Percentiles rank a stretch among this genome's conserved stretches.
Conservation (phyloP, 2,113 vertebrate species). For the Callionymus lyra region DNA sequence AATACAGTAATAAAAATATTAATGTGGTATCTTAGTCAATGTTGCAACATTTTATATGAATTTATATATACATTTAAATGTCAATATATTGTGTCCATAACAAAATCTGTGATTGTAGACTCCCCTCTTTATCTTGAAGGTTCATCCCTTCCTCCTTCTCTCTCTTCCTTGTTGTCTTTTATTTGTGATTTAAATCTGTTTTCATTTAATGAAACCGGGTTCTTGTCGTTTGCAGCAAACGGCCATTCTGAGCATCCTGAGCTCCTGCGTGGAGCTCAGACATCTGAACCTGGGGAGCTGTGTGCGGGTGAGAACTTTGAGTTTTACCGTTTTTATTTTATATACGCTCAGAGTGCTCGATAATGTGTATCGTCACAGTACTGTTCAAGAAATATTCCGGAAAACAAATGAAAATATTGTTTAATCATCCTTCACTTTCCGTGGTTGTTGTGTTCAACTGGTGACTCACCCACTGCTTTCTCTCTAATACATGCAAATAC, state of each 20-base stretch:
- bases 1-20: too few relatives aligned
- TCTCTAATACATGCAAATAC: neutral
- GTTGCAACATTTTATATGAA: too few relatives aligned
- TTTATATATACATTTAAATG: too few relatives aligned
- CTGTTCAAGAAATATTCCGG: neutral
- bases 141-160: neutral
- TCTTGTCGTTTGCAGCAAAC: slow-evolving; percentile 79
- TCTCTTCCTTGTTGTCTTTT: slow-evolving; percentile 27
- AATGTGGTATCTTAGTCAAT: too few relatives aligned
- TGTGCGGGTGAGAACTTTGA: slow-evolving; percentile 81
- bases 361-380: too few relatives aligned
- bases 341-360: neutral
- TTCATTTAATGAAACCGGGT: too few relatives aligned
- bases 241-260: slow-evolving; percentile 89
- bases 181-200: slow-evolving; percentile 5
- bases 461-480: neutral
- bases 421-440: neutral
- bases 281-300: slow-evolving; percentile 96
- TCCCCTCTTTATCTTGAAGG: neutral
- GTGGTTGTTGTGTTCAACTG: neutral
- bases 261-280: slow-evolving; percentile 88
- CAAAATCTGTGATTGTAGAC: neutral
- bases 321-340: too few relatives aligned
- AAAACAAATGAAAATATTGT: slow-evolving; percentile 1
- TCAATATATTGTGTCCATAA: too few relatives aligned